Base-by-base conservation (phyloP, 1,140 invertebrate genomes). In the Euglossa dilemma region DNA sequence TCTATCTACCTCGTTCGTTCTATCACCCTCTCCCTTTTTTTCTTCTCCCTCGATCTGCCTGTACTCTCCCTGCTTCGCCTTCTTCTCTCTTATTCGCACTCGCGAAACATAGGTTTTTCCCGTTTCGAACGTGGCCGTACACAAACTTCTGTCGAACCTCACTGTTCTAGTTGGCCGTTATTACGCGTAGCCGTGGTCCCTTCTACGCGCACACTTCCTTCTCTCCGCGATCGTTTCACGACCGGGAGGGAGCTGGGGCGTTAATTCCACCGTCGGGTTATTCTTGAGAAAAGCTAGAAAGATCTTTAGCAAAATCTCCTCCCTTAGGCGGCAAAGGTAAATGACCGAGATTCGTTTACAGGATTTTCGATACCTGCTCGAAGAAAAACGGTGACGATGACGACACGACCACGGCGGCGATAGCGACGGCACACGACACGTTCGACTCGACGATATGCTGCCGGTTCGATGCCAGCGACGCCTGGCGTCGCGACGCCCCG, bases 401-500 rank as follows among this genome's bases (percentile, higher is more conserved):
- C 57, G 50, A 61, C 71, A 72, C 45, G 61, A 75, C 18, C 50
- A 78, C 73, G 66, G 36, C 63, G 76, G 67, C 64, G 76, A 76
- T 67, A 78, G 70, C 80, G 80, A 80, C 85, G 75, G 82, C 82
- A 80, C 85, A 88, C 85, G 85, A 89, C 82, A 85, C 85, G 85
- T 84, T 84, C 88, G 73, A 70, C 74, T 87, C 88, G 74, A 85
- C 74, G 88, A 87, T 87, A 86, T 85, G 81, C 84, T 85, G 86
- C 89, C 89, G 89, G 89, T 67, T 86, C 88, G 88, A 90, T 86
- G 69, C 50, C 80, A 90, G 89, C 88, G 89, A 90, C 89, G 89
- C 80, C 89, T 90, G 77, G 89, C 88, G 86, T 90, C 89, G 76
- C 85, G 88, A 88, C 85, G 89, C 89, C 79, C 87, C 86, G 69